Evolutionary conservation across 1,140 invertebrate species (phyloP), one percentile per base, ranked within the genome.

Genomic region (Diabrotica virgifera): DNA sequence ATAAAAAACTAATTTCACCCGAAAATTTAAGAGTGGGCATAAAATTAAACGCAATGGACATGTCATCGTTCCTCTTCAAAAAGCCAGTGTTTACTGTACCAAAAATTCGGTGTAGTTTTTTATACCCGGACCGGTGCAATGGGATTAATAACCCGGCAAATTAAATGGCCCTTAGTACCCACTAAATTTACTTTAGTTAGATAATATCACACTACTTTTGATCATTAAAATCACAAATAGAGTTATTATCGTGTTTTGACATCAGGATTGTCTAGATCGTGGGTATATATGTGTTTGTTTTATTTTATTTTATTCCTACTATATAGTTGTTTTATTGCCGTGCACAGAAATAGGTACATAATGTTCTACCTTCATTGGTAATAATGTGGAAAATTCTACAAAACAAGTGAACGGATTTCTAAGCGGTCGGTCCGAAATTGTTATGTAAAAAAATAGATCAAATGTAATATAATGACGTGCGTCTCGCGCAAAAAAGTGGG

Each of bases 121-220:
- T 46, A 46, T 46, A 10, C n/a, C 40, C 40, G n/a, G n/a, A 46
- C 40, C 40, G 40, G 40, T 46, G 40, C 40, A n/a, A n/a, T 46
- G 40, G 40, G n/a, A 10, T 46, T 10, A 46, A 46, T 46, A 46
- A 46, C 40, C 40, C 40, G 40, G 8, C 40, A 46, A 46, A 46
- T 46, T 46, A 46, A 46, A 46, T 46, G 40, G 40, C 40, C 40
- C 40, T n/a, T 46, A 46, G 40, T 46, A n/a, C 40, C 40, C 40
- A 46, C 40, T 46, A 46, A 46, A 46, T 46, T 10, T 46, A 46
- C 40, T 10, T n/a, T n/a, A 46, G 40, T n/a, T n/a, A 46, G 40
- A 46, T 46, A 46, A 46, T 46, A 46, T 46, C 40, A n/a, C 40
- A 46, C 40, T n/a, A 46, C 40, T n/a, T 46, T 10, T 46, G 40